Evolutionary conservation across 2,113 vertebrate species (phyloP).

Genomic region (Larimichthys polyactis): DNA sequence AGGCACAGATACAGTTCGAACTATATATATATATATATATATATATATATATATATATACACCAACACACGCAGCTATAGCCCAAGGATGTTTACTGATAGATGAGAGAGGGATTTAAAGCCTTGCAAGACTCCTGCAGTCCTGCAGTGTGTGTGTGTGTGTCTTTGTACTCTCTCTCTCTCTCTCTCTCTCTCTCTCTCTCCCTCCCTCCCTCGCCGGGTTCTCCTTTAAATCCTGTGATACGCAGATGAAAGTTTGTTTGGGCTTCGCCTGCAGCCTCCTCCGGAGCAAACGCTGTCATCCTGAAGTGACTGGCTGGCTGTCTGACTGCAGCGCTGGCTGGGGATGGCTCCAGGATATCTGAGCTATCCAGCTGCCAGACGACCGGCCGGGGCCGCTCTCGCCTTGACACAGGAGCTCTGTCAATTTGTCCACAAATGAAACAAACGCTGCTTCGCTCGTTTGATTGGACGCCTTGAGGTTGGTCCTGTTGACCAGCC

Average conservation of each 20-base stretch:
- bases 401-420: constrained; percentile 17
- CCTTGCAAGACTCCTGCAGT: constrained; percentile 15
- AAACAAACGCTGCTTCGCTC: constrained; percentile 48
- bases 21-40: too few relatives aligned
- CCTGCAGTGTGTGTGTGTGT: constrained; percentile 28
- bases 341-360: constrained; percentile 54
- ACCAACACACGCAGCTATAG: constrained; percentile 19
- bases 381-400: constrained; percentile 32
- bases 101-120: constrained; percentile 56
- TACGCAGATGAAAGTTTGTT: constrained; percentile 75
- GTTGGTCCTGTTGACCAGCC: constrained; percentile 19
- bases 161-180: neutral
- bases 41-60: neutral
- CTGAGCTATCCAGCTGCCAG: constrained; percentile 47
- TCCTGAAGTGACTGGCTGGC: constrained; percentile 59
- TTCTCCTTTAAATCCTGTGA: constrained; percentile 63
- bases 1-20: neutral
- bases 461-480: constrained; percentile 58
- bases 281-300: constrained; percentile 62
- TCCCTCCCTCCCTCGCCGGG: constrained; percentile 34
- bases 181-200: constrained; percentile 2
- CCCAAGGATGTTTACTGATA: constrained; percentile 63
- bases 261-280: constrained; percentile 65
- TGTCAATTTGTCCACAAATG: constrained; percentile 49
- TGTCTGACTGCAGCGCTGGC: constrained; percentile 34